phyloP scores from a whole-genome alignment of 2,888 invertebrate genomes.

The Lithosia quadra region DNA sequence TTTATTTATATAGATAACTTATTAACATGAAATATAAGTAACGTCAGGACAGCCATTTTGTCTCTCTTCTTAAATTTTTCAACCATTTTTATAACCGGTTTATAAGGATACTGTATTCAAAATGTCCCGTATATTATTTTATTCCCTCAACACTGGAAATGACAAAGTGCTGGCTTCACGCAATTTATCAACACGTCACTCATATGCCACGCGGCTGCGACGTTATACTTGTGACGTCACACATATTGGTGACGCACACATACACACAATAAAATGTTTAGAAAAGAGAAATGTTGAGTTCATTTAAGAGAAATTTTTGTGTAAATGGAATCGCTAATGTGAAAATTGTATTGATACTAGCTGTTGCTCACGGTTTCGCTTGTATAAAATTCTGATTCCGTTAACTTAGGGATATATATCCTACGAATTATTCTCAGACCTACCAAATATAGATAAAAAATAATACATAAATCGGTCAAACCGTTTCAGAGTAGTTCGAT shows the following conservation, averaged over 20 bases:
- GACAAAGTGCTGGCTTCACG: slow-evolving; percentile 5
- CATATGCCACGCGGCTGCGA: slow-evolving; percentile 17
- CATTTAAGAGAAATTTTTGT: background rate
- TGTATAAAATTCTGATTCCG: too few species aligned
- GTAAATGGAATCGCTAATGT: too few species aligned
- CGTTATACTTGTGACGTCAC: slow-evolving; percentile 17
- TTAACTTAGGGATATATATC: too few species aligned
- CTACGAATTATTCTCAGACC: too few species aligned
- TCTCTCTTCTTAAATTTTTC: background rate
- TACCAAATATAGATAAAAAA: too few species aligned
- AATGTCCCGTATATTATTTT: background rate
- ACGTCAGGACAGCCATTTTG: background rate
- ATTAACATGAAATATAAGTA: background rate
- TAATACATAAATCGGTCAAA: too few species aligned
- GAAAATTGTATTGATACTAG: too few species aligned
- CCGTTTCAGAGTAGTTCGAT: too few species aligned
- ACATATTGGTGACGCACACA: background rate
- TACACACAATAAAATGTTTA: background rate
- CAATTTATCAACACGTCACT: slow-evolving; percentile 23
- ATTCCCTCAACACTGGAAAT: slow-evolving; percentile 2
- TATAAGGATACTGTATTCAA: slow-evolving; percentile 1
- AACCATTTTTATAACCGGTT: background rate
- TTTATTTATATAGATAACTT: too few species aligned
- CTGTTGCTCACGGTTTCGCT: too few species aligned
- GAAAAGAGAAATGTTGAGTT: background rate